Base-by-base conservation (phyloP, 64 coral and sea anemone genomes). In the Cladopsammia gracilis region DNA sequence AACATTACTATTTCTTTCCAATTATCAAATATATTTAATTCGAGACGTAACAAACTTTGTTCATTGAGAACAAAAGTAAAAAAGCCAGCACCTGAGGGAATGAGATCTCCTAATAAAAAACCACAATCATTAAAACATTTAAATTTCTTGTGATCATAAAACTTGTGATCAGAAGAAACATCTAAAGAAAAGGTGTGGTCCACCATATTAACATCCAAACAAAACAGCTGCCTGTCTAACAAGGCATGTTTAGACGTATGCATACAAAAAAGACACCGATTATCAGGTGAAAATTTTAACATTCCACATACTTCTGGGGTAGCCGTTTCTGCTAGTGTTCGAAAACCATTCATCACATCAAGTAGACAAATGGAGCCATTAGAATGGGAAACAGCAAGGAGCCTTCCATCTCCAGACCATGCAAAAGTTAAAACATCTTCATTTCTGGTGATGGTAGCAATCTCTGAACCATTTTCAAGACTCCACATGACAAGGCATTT, bases 351-450 rank as follows among this genome's bases (percentile, higher is more conserved):
- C 58, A 64, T 5, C 34, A 62, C 58, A 45, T 82, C 76, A 79
- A 59, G 15, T 24, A 82, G 62, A 82, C 24, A 18, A 62, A 82
- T 64, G 12, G 3, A 7, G 10, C 78, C 78, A 1, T 26, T 8
- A 43, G 58, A 58, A 58, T 82, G 25, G 16, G 58, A 82, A 82
- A 82, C 62, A 64, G 78, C 78, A 3, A 82, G 25, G 14, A 64
- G 25, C 3, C 25, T 82, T 46, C 58, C 78, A 82, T 62, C 78
- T 3, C 3, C 34, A 64, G 78, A 82, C 58, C 78, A 82, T 47
- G 78, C 78, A 82, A 82, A 82, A 20, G 78, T 64, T 46, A 82
- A 82, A 45, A 82, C 9, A 46, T 82, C 25, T 7, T 82, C 56
- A 15, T 16, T 58, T 25, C 25, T 19, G 13, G 2, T 18, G 14